A percentile compares a stretch with the other conserved stretches of the same genome.
phyloP scores from a whole-genome alignment of 2,888 invertebrate species.

The Phlogophora meticulosa region DNA sequence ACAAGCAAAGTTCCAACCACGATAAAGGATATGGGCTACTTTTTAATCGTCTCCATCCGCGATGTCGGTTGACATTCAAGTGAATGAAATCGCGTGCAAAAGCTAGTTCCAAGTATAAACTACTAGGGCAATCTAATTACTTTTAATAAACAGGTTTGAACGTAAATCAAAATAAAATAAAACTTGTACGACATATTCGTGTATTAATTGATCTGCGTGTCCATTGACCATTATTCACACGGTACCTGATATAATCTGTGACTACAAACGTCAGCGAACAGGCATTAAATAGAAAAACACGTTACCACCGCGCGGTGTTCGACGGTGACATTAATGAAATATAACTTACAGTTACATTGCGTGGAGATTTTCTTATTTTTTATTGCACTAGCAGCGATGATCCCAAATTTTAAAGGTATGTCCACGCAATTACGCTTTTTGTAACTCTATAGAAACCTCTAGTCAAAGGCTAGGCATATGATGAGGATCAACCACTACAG shows the following conservation, averaged over 20 bases:
- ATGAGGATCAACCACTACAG: no score
- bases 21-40: no score
- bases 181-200: neutral
- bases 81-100: no score
- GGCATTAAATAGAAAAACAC: slow-evolving; percentile 40
- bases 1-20: no score
- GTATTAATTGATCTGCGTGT: slow-evolving; percentile 55
- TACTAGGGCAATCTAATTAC: no score
- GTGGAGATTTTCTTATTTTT: slow-evolving; percentile 28
- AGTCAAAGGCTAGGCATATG: no score
- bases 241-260: slow-evolving; percentile 51
- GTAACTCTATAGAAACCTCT: no score
- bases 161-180: neutral
- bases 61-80: no score
- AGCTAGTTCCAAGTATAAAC: no score
- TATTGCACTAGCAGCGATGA: neutral
- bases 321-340: slow-evolving; percentile 34
- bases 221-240: slow-evolving; percentile 50
- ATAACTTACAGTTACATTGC: slow-evolving; percentile 23
- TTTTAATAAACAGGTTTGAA: no score
- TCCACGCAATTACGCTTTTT: neutral
- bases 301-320: slow-evolving; percentile 25
- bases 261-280: slow-evolving; percentile 39
- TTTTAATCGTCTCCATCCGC: no score
- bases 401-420: neutral